Evolutionary conservation across 1,140 invertebrate genomes (phyloP).

Genomic region (Palaemon carinicauda): DNA sequence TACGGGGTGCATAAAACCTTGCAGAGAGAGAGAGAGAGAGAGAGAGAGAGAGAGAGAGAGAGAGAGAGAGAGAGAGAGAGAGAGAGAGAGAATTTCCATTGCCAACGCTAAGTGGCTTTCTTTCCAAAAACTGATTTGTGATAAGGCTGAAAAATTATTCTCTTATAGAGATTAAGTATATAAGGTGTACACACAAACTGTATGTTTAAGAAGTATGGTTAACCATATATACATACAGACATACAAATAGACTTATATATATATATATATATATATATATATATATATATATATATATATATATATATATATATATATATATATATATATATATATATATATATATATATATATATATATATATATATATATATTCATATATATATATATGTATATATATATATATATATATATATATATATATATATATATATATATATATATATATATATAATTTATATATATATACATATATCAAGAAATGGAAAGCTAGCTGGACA

Average conservation of each 20-base stretch:
- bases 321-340: not conserved
- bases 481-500: no score
- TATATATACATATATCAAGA: no score
- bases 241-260: not conserved
- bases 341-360: not conserved
- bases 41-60: slow-evolving; percentile 2
- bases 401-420: not conserved
- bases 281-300: slow-evolving; percentile 21
- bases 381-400: not conserved
- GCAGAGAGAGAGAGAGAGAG: not conserved
- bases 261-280: slow-evolving; percentile 15
- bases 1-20: not conserved
- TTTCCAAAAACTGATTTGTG: no score
- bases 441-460: slow-evolving; percentile 10
- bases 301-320: slow-evolving; percentile 19
- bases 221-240: not conserved
- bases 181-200: not conserved
- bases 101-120: no score
- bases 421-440: slow-evolving; percentile 21
- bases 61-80: slow-evolving; percentile 20
- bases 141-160: not conserved
- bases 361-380: not conserved
- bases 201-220: no score
- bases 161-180: not conserved
- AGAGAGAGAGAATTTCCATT: not conserved